Percentiles rank a stretch among this genome's conserved stretches.
These are phyloP conservation scores for Laspeyria flexula DNA, from an alignment of 2,888 invertebrate species.

Conservation along the genomic window DNA sequence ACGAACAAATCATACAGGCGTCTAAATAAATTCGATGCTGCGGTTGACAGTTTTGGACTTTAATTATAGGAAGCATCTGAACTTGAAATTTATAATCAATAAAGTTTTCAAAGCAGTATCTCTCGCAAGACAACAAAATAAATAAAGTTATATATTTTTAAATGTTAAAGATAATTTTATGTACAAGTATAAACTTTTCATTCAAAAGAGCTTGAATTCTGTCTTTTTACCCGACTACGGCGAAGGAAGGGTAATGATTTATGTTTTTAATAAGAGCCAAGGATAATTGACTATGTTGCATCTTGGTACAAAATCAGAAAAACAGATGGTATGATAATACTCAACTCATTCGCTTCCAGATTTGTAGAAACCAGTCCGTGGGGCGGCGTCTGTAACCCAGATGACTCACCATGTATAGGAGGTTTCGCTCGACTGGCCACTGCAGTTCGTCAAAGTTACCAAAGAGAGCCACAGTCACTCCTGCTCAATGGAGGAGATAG, in stretches of 20 bases:
- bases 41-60: slow-evolving; percentile 13
- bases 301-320: no score
- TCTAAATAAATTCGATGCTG: slow-evolving; percentile 8
- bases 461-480: slow-evolving; percentile 86
- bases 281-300: no score
- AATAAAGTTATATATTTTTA: no score
- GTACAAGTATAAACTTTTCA: no score
- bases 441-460: slow-evolving; percentile 73
- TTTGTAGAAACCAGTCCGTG: slow-evolving; percentile 20
- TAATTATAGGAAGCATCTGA: slow-evolving; percentile 2
- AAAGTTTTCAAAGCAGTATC: not conserved
- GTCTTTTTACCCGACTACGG: no score
- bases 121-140: no score
- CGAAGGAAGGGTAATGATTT: no score
- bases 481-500: slow-evolving; percentile 89
- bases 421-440: slow-evolving; percentile 89
- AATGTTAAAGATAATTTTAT: no score
- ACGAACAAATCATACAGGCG: not conserved
- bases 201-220: no score
- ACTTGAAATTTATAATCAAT: not conserved
- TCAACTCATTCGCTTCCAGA: no score
- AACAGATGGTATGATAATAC: no score
- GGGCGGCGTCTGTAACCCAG: slow-evolving; percentile 84
- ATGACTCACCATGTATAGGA: slow-evolving; percentile 86
- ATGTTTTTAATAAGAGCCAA: no score